These are phyloP conservation scores for Toxonevra muliebris DNA, from an alignment of 2,888 invertebrate species.

Conservation along the genomic window DNA sequence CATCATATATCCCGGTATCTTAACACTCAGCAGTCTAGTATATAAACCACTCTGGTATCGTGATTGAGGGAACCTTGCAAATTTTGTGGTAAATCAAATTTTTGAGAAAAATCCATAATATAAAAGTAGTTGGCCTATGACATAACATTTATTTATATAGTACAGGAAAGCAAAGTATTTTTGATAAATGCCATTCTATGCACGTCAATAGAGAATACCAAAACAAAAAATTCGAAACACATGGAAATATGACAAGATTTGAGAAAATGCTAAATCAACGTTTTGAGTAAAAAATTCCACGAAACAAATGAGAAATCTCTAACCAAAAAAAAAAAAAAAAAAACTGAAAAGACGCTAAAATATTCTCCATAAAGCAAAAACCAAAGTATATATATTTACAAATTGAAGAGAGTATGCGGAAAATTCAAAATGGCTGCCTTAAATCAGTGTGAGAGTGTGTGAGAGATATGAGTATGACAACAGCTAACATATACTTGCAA, in stretches of 20 bases:
- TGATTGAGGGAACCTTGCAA: too few relatives aligned
- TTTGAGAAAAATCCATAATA: neutral
- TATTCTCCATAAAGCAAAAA: neutral
- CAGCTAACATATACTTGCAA: neutral
- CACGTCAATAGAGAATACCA: neutral
- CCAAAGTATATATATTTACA: neutral
- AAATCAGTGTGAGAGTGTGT: slow-evolving; percentile 26
- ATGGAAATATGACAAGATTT: neutral
- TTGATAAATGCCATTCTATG: too few relatives aligned
- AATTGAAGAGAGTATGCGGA: slow-evolving; percentile 15
- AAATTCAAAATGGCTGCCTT: slow-evolving; percentile 62
- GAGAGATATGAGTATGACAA: slow-evolving; percentile 20
- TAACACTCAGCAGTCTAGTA: too few relatives aligned
- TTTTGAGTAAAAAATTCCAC: neutral
- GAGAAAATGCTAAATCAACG: neutral
- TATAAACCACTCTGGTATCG: too few relatives aligned
- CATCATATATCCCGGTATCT: too few relatives aligned
- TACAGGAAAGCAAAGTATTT: too few relatives aligned
- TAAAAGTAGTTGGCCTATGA: neutral
- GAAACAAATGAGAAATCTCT: slow-evolving; percentile 8
- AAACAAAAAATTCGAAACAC: slow-evolving; percentile 1
- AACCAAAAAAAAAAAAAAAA: slow-evolving; percentile 15
- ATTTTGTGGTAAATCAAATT: too few relatives aligned
- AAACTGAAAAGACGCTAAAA: slow-evolving; percentile 21
- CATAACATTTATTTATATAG: neutral